Evolutionary conservation across 1,140 invertebrate species (phyloP).

Genomic region (Drosophila littoralis): DNA sequence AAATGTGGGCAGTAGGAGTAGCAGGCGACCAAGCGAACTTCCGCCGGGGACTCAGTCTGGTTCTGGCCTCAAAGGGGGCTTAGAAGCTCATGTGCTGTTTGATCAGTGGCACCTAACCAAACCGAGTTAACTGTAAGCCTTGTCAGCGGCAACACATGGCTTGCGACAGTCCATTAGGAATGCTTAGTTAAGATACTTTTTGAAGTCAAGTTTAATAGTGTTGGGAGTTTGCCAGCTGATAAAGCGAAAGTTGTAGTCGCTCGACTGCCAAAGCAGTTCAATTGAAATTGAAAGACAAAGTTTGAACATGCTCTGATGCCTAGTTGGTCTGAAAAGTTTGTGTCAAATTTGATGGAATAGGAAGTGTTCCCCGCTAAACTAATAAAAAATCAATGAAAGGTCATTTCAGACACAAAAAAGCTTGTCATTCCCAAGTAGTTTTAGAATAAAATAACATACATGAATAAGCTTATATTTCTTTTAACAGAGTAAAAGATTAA

Average conservation of each 20-base stretch:
- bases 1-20: conserved; percentile 31
- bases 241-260: conserved; percentile 7
- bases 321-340: conserved; percentile 1
- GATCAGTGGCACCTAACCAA: conserved; percentile 9
- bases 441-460: too few species aligned
- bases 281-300: conserved; percentile 4
- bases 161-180: conserved; percentile 25
- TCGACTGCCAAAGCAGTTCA: conserved; percentile 13
- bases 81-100: neutral
- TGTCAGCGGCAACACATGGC: neutral
- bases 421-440: neutral
- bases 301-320: neutral
- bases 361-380: neutral
- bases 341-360: neutral
- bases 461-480: too few species aligned
- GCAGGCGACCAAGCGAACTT: conserved; percentile 54
- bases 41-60: conserved; percentile 31
- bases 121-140: conserved; percentile 10
- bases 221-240: conserved; percentile 15
- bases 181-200: conserved; percentile 7
- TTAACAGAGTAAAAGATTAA: too few species aligned
- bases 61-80: neutral
- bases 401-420: neutral
- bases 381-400: neutral
- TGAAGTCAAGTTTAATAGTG: conserved; percentile 19